Percentiles rank a stretch among this genome's conserved stretches.
phyloP scores from a whole-genome alignment of 2,113 vertebrate species.

The Catagonus wagneri region DNA sequence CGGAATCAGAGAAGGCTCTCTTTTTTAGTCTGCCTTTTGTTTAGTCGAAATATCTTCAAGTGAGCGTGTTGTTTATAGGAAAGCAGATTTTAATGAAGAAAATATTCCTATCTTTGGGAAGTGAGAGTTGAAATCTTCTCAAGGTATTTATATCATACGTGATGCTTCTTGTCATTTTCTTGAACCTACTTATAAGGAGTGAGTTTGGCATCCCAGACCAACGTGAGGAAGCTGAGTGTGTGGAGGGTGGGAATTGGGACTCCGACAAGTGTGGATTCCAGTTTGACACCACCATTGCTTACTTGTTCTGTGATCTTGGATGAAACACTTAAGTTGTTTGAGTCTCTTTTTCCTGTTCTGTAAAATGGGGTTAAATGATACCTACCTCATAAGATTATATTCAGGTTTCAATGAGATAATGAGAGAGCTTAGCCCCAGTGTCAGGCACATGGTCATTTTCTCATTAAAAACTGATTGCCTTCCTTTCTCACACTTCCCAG shows the following conservation, averaged over 20 bases:
- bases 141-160: slow-evolving; percentile 48
- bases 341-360: slow-evolving; percentile 30
- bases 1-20: slow-evolving; percentile 59
- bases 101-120: slow-evolving; percentile 57
- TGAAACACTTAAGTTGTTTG: slow-evolving; percentile 9
- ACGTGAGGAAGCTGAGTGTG: neutral
- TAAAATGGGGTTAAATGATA: slow-evolving; percentile 51
- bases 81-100: slow-evolving; percentile 47
- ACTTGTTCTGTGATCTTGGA: neutral
- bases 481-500: neutral
- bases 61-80: slow-evolving; percentile 27
- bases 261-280: neutral
- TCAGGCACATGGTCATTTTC: neutral
- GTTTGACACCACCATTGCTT: neutral
- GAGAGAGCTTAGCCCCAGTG: neutral
- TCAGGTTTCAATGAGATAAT: neutral
- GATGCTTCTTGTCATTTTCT: slow-evolving; percentile 48
- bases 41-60: slow-evolving; percentile 64
- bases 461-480: slow-evolving; percentile 9
- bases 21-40: slow-evolving; percentile 65
- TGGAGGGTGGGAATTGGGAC: neutral
- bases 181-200: slow-evolving; percentile 21
- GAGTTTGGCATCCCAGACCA: slow-evolving; percentile 22
- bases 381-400: slow-evolving; percentile 32
- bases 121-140: neutral